A percentile compares a stretch with the other conserved stretches of the same genome.
Evolutionary conservation across 2,888 invertebrate species (phyloP).

Genomic region (Andrena minutula): DNA sequence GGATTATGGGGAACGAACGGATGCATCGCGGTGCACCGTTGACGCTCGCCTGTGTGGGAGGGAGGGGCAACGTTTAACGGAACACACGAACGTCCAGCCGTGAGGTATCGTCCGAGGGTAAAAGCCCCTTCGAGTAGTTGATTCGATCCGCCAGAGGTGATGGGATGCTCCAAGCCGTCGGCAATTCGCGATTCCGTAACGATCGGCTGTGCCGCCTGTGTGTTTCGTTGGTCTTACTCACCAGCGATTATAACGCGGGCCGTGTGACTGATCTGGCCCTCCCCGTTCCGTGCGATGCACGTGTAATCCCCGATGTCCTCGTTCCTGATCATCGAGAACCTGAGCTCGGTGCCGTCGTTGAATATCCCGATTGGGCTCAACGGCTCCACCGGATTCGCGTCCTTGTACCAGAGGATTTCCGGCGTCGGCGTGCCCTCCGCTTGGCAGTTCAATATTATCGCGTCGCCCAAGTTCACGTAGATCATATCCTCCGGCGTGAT

Average conservation of each 20-base stretch:
- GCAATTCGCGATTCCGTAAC: neutral
- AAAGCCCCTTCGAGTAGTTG: no score
- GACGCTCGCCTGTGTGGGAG: no score
- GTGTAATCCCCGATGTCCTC: constrained; percentile 99
- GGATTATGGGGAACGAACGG: no score
- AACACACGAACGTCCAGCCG: no score
- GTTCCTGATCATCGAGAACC: constrained; percentile 96
- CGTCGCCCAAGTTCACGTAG: constrained; percentile 98
- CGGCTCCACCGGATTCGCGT: constrained; percentile 95
- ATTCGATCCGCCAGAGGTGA: no score
- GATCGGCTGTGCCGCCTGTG: constrained; percentile 34
- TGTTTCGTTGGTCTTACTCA: constrained; percentile 73
- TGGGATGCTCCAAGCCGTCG: no score
- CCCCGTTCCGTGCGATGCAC: constrained; percentile 97
- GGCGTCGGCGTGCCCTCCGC: constrained; percentile 98
- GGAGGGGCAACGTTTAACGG: no score
- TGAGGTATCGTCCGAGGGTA: no score
- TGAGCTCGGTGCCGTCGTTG: constrained; percentile 97
- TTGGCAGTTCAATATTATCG: constrained; percentile 98
- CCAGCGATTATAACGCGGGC: constrained; percentile 98
- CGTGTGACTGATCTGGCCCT: constrained; percentile 98
- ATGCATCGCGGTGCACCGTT: no score
- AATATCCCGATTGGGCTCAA: constrained; percentile 95
- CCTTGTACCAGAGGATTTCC: constrained; percentile 98
- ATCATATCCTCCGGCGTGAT: constrained; percentile 98